Percentiles rank a stretch among this genome's conserved stretches.
Evolutionary conservation across 2,888 invertebrate genomes (phyloP).

Genomic region (Pogonocherus hispidulus): DNA sequence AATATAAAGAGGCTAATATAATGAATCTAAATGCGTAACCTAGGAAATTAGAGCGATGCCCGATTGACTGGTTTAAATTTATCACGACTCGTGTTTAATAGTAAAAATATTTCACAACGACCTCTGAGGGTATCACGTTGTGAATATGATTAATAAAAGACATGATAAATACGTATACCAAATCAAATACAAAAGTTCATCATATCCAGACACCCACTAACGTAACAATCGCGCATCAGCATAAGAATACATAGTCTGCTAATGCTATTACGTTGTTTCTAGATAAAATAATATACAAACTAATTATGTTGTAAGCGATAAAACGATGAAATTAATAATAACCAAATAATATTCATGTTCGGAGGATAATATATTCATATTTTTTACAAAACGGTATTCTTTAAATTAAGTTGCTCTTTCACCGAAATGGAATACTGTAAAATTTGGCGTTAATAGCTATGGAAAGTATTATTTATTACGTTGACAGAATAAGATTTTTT

Average conservation of each 20-base stretch:
- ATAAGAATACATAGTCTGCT: slow-evolving; percentile 20
- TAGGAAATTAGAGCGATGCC: background rate
- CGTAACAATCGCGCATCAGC: background rate
- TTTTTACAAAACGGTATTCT: slow-evolving; percentile 21
- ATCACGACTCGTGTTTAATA: background rate
- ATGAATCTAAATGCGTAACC: background rate
- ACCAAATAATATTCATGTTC: slow-evolving; percentile 19
- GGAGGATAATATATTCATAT: slow-evolving; percentile 21
- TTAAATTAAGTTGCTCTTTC: slow-evolving; percentile 12
- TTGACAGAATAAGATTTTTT: too few species aligned
- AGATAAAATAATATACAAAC: slow-evolving; percentile 35
- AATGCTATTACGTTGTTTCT: slow-evolving; percentile 33
- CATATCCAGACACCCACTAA: slow-evolving; percentile 32
- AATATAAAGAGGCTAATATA: background rate
- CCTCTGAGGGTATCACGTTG: slow-evolving; percentile 12
- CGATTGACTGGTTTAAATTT: background rate
- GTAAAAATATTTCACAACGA: slow-evolving; percentile 28
- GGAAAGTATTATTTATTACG: background rate
- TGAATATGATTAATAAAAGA: slow-evolving; percentile 25
- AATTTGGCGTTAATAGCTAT: background rate
- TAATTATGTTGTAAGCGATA: slow-evolving; percentile 33
- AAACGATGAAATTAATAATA: slow-evolving; percentile 25
- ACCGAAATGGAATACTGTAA: slow-evolving; percentile 18
- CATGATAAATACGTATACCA: slow-evolving; percentile 24
- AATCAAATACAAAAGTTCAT: slow-evolving; percentile 28